These are phyloP conservation scores for Amphiprion percula DNA, from an alignment of 2,113 vertebrate species.

Conservation along the genomic window DNA sequence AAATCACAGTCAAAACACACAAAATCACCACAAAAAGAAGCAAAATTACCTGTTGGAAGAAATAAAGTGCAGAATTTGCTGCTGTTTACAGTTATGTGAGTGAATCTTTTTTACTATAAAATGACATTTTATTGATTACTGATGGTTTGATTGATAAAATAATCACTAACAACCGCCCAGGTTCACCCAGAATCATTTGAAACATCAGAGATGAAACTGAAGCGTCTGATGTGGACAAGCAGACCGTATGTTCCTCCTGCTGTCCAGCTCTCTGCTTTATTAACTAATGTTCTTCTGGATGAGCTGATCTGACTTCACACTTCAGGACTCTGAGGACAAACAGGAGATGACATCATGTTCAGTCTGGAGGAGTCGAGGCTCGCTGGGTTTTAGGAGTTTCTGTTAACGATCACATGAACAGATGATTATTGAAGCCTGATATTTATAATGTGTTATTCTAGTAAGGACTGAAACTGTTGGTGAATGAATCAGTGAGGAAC, in stretches of 20 bases:
- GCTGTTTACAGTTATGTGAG: no score
- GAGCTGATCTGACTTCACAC: constrained; percentile 23
- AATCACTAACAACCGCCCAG: neutral
- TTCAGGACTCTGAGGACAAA: neutral
- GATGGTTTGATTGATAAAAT: no score
- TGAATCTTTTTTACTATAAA: no score
- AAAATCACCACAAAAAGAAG: no score
- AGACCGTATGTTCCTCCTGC: constrained; percentile 49
- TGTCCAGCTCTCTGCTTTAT: constrained; percentile 16
- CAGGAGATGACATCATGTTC: neutral
- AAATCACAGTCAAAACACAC: no score
- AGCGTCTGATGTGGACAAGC: constrained; percentile 1
- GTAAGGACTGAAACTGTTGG: constrained; percentile 26
- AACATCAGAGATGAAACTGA: neutral
- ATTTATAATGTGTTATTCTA: constrained; percentile 33
- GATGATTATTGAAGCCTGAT: constrained; percentile 58
- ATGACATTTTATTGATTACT: no score
- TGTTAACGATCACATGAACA: constrained; percentile 14
- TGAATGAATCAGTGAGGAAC: neutral
- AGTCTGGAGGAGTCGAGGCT: neutral
- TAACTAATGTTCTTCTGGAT: constrained; percentile 26
- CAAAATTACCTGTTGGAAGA: no score
- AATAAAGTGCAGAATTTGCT: no score
- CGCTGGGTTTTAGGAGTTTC: neutral
- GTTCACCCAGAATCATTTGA: neutral